Percentiles rank a stretch among this genome's conserved stretches.
Conservation (phyloP, 2,113 vertebrate genomes). For the Labeo catla region DNA sequence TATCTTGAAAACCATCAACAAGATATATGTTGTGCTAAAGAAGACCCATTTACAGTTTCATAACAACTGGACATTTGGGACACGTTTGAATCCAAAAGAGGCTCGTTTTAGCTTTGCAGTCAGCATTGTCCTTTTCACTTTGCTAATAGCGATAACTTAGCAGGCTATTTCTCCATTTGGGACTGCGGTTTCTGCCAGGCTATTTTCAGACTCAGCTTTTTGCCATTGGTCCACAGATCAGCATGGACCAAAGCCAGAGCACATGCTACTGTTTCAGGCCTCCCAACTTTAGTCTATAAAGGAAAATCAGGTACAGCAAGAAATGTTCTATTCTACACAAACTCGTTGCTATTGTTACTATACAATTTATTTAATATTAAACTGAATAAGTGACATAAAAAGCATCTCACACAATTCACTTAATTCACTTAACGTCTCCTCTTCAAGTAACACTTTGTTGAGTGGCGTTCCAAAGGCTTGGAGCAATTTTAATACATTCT, state of each 20-base stretch:
- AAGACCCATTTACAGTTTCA: neutral
- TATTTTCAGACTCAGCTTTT: conserved; percentile 55
- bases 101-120: conserved; percentile 39
- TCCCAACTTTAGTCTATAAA: conserved; percentile 22
- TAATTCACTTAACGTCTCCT: neutral
- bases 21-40: neutral
- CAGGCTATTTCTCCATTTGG: conserved; percentile 47
- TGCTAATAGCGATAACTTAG: conserved; percentile 53
- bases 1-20: neutral
- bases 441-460: conserved; percentile 1
- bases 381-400: neutral
- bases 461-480: neutral
- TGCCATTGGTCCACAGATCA: conserved; percentile 53
- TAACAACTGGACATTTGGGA: conserved; percentile 14
- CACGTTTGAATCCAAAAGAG: neutral
- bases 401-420: neutral
- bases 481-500: conserved; percentile 31
- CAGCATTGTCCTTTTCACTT: conserved; percentile 58
- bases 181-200: conserved; percentile 49
- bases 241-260: conserved; percentile 50
- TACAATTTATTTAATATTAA: neutral
- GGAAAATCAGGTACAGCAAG: conserved; percentile 4
- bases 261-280: conserved; percentile 49
- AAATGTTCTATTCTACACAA: neutral
- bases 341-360: neutral